phyloP scores from a whole-genome alignment of 2,797 vertebrate species.

The Tapera naevia region DNA sequence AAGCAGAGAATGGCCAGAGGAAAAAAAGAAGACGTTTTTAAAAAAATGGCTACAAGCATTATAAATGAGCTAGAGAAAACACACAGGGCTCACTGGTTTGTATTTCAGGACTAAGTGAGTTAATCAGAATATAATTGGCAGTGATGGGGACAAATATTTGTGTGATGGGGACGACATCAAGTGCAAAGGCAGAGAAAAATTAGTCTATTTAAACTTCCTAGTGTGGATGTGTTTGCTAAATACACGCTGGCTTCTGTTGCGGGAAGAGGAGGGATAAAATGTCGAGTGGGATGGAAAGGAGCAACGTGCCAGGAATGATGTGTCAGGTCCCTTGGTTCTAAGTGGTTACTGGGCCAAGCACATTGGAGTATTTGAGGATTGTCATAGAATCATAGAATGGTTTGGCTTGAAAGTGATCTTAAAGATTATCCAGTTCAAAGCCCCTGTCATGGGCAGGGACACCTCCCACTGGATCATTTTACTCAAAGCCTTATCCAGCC shows the following conservation, averaged over 20 bases:
- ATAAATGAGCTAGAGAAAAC: not conserved
- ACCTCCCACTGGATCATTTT: too few relatives aligned
- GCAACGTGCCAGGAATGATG: rapidly evolving
- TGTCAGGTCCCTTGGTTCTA: not conserved
- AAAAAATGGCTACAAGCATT: not conserved
- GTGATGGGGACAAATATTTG: rapidly evolving
- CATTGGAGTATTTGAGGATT: not conserved
- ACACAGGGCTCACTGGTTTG: not conserved
- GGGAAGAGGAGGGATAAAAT: not conserved
- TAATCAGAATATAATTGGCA: not conserved
- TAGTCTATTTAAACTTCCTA: not conserved
- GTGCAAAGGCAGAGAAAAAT: not conserved
- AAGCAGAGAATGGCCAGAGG: not conserved
- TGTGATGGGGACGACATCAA: not conserved
- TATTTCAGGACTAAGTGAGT: not conserved
- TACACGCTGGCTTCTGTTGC: not conserved
- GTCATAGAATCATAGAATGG: too few relatives aligned
- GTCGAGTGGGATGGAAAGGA: not conserved
- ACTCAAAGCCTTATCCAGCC: too few relatives aligned
- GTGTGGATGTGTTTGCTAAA: not conserved
- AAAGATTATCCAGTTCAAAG: too few relatives aligned
- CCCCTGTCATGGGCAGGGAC: too few relatives aligned
- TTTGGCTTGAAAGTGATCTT: too few relatives aligned
- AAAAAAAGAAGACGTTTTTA: not conserved
- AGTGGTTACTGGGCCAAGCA: not conserved